These are phyloP conservation scores for Platyscapa corneri DNA, from an alignment of 1,140 invertebrate genomes.

Conservation along the genomic window DNA sequence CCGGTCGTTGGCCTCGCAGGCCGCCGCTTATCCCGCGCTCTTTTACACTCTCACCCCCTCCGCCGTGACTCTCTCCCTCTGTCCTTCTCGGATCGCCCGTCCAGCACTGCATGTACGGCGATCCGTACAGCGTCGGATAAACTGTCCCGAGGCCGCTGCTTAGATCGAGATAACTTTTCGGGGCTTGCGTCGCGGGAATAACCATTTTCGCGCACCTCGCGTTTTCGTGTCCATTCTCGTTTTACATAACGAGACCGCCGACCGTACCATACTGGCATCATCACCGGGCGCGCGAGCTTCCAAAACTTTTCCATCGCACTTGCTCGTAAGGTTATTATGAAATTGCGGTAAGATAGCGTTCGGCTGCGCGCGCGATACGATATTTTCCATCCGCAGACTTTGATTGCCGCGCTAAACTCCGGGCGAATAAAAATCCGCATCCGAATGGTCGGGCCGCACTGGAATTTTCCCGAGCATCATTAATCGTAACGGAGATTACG, in stretches of 20 bases:
- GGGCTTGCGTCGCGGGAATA: neutral
- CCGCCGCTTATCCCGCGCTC: constrained; percentile 29
- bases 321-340: neutral
- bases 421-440: neutral
- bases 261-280: neutral
- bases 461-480: neutral
- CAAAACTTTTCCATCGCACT: neutral
- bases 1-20: constrained; percentile 72
- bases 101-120: neutral
- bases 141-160: neutral
- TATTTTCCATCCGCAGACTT: neutral
- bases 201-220: neutral
- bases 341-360: neutral
- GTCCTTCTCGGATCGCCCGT: neutral
- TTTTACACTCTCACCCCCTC: constrained; percentile 23
- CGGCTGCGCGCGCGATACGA: too few relatives aligned
- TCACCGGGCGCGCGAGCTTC: neutral
- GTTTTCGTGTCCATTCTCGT: too few relatives aligned
- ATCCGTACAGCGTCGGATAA: neutral
- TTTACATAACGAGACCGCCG: too few relatives aligned
- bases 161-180: constrained; percentile 6
- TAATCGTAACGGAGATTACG: neutral
- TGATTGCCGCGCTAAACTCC: neutral
- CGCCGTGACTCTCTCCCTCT: neutral
- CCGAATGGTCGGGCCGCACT: neutral